These are phyloP conservation scores for Drosophila cardini DNA, from an alignment of 1,140 invertebrate genomes.

Conservation along the genomic window DNA sequence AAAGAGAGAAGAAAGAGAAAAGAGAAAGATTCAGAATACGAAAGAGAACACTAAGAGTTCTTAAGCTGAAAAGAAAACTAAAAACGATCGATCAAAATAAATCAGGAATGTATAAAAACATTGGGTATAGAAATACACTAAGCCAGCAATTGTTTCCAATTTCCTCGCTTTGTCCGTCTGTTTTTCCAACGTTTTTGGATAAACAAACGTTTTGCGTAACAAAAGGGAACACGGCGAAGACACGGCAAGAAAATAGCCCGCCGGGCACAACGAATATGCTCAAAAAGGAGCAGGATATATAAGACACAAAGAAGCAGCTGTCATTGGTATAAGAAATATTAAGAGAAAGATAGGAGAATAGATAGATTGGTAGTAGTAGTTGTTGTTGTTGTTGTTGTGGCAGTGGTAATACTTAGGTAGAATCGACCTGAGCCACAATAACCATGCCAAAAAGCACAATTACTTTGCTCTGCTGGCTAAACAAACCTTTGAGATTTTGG, in stretches of 20 bases:
- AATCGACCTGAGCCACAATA: conserved; percentile 28
- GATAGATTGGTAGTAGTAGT: conserved; percentile 32
- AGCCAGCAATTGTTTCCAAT: conserved; percentile 80
- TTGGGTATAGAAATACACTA: conserved; percentile 50
- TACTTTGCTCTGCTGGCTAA: conserved; percentile 50
- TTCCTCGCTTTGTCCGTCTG: conserved; percentile 45
- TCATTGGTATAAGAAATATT: conserved; percentile 51
- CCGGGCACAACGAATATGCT: conserved; percentile 51
- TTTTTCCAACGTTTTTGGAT: conserved; percentile 63
- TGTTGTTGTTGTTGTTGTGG: not conserved
- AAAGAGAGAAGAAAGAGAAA: not conserved
- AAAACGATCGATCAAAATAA: conserved; percentile 78
- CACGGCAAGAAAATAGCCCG: conserved; percentile 75
- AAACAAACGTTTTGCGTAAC: conserved; percentile 81
- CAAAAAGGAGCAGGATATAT: conserved; percentile 37
- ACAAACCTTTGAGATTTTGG: conserved; percentile 34
- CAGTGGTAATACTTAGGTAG: conserved; percentile 1
- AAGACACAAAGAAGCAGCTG: conserved; percentile 61
- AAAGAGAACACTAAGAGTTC: conserved; percentile 35
- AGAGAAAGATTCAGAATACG: conserved; percentile 1
- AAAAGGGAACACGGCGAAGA: conserved; percentile 65
- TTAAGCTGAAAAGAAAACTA: conserved; percentile 60
- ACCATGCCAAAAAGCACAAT: conserved; percentile 45
- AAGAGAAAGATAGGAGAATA: conserved; percentile 28
- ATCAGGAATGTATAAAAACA: conserved; percentile 69